A percentile compares a stretch with the other conserved stretches of the same genome.
Conservation (phyloP, 2,888 invertebrate species). For the Clostera curtula region DNA sequence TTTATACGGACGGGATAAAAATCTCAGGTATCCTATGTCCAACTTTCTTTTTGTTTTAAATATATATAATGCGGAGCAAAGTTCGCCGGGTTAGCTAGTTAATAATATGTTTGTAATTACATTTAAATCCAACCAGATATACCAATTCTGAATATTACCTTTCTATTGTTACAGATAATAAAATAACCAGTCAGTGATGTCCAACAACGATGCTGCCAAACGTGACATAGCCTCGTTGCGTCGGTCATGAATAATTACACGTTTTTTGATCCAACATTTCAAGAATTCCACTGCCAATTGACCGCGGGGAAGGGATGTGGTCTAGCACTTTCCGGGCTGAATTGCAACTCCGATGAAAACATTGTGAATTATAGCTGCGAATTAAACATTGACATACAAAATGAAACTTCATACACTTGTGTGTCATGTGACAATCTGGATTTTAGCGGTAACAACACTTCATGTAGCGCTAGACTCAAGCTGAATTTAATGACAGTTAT, state of each 20-base stretch:
- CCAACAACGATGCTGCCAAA: slow-evolving; percentile 27
- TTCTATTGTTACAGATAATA: slow-evolving; percentile 30
- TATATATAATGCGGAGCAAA: too few relatives aligned
- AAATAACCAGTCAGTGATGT: slow-evolving; percentile 10
- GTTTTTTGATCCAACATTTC: slow-evolving; percentile 37
- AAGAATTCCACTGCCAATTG: slow-evolving; percentile 52
- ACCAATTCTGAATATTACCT: too few relatives aligned
- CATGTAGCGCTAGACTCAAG: slow-evolving; percentile 58
- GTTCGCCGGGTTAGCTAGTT: too few relatives aligned
- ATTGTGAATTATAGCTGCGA: slow-evolving; percentile 42
- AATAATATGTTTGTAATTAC: too few relatives aligned
- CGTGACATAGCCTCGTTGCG: slow-evolving; percentile 42
- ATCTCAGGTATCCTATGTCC: too few relatives aligned
- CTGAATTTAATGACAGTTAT: slow-evolving; percentile 50
- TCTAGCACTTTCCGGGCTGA: slow-evolving; percentile 37
- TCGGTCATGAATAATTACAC: slow-evolving; percentile 56
- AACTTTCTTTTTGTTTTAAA: too few relatives aligned
- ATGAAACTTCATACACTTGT: slow-evolving; percentile 64
- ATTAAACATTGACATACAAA: slow-evolving; percentile 57
- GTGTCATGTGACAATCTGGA: slow-evolving; percentile 43
- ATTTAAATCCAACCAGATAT: too few relatives aligned
- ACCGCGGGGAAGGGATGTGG: slow-evolving; percentile 39
- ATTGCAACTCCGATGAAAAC: slow-evolving; percentile 33
- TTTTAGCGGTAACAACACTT: slow-evolving; percentile 42
- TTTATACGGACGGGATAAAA: too few relatives aligned